Evolutionary conservation across 2,888 invertebrate species (phyloP), one percentile per base, ranked within the genome.

Genomic region (Pandemis heparana): DNA sequence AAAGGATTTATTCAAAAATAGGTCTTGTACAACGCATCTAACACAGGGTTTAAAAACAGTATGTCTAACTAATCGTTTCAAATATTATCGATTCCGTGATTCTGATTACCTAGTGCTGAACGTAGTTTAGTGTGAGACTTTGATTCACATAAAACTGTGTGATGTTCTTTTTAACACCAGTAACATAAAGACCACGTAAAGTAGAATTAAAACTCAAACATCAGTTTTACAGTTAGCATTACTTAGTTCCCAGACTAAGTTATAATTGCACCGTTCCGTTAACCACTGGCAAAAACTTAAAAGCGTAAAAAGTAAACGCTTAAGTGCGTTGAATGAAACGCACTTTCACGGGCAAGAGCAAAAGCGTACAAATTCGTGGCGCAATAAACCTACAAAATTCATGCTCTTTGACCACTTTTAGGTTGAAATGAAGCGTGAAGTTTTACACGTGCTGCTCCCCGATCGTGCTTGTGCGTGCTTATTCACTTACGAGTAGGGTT

Each of bases 351-450:
- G 16, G 16, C 14, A 53, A 38, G 5, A 16, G 51, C 38, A 16
- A 53, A 12, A 18, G 16, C 38, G 38, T 14, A 63, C 51, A 23
- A 23, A 56, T 23, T 70, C 23, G 56, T 14, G 43, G 59, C 53
- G n/a, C 14, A 38, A 51, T 41, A 62, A 62, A 72, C 14, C 39
- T 38, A 72, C 16, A 61, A 63, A 53, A 61, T 41, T 39, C n/a
- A 39, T 51, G 68, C 62, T 51, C 67, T 68, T 72, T 48, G 39
- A 72, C 62, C 72, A 63, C 72, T 63, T 63, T 53, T 56, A 63
- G 38, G 46, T 63, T 72, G 23, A 74, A 74, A 74, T 82, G 80
- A 79, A 76, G 79, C 80, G 83, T 80, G 82, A 82, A 84, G 82
- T 79, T 72, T 70, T 75, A 79, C 84, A 82, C 81, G 80, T 84